Percentiles rank a stretch among this genome's conserved stretches.
Conservation (phyloP, 2,888 invertebrate genomes). For the Kryphioiulus occultus region DNA sequence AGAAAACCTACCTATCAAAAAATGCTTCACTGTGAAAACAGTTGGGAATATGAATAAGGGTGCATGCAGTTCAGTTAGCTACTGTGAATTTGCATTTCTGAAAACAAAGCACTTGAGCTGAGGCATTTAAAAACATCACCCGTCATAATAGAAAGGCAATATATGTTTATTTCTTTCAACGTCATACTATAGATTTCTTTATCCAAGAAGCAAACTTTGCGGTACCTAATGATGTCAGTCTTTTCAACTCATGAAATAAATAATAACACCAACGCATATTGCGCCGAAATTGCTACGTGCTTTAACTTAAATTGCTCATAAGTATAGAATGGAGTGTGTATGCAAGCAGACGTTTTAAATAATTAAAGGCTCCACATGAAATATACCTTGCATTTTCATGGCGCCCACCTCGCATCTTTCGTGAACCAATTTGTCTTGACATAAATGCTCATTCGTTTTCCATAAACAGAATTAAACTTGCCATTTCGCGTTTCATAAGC, state of each 20-base stretch:
- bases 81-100: no score
- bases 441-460: slow-evolving; percentile 6
- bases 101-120: no score
- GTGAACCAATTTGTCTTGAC: not conserved
- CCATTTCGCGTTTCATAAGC: not conserved
- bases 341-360: not conserved
- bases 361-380: not conserved
- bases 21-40: no score
- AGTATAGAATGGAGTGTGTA: not conserved
- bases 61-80: no score
- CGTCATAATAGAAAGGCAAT: not conserved
- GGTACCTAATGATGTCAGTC: not conserved
- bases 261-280: not conserved
- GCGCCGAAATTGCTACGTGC: not conserved
- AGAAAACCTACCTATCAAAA: no score
- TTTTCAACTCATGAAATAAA: not conserved
- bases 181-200: no score
- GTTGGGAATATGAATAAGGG: no score
- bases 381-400: not conserved
- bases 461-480: not conserved
- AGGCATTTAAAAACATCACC: no score
- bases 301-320: not conserved
- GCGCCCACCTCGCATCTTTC: not conserved
- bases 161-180: not conserved
- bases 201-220: not conserved